Percentiles rank a stretch among this genome's conserved stretches.
Evolutionary conservation across 2,888 invertebrate species (phyloP).

Genomic region (Campaea margaritaria): DNA sequence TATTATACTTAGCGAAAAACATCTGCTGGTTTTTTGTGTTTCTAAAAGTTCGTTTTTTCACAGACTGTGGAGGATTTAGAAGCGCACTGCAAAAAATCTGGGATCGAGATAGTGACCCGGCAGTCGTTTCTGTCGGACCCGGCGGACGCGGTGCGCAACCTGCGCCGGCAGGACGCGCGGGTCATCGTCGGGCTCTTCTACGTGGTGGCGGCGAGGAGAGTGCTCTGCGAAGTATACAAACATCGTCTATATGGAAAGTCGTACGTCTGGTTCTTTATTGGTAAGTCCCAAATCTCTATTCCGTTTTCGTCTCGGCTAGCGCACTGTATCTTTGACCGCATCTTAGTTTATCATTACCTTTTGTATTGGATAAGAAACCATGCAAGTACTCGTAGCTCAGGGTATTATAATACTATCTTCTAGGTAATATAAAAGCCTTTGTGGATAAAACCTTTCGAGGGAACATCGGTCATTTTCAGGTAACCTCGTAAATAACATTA

Average conservation of each 20-base stretch:
- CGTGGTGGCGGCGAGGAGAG: slow-evolving; percentile 97
- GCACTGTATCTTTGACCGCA: slow-evolving; percentile 1
- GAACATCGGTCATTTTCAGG: slow-evolving; percentile 44
- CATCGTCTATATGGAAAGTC: slow-evolving; percentile 97
- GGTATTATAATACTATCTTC: slow-evolving; percentile 9
- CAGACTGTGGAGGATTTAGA: slow-evolving; percentile 99
- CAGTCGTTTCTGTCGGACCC: slow-evolving; percentile 99
- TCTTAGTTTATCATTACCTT: slow-evolving; percentile 10
- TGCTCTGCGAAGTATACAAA: slow-evolving; percentile 98
- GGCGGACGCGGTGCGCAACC: slow-evolving; percentile 96
- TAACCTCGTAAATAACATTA: slow-evolving; percentile 53
- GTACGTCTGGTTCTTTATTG: slow-evolving; percentile 99
- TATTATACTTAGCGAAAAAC: no score
- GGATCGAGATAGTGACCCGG: slow-evolving; percentile 97
- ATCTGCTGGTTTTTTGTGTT: neutral
- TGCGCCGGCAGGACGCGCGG: slow-evolving; percentile 97
- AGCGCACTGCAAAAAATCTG: slow-evolving; percentile 94
- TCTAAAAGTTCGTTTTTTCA: slow-evolving; percentile 32
- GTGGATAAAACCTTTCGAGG: slow-evolving; percentile 33
- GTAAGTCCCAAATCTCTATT: slow-evolving; percentile 76
- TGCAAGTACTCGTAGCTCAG: slow-evolving; percentile 8
- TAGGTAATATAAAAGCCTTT: slow-evolving; percentile 29
- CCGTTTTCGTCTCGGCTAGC: slow-evolving; percentile 4
- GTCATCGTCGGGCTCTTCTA: slow-evolving; percentile 99
- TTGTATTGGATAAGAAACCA: slow-evolving; percentile 10